These are phyloP conservation scores for Sebastes hopkinsi DNA, from an alignment of 2,797 vertebrate genomes.

Conservation along the genomic window DNA sequence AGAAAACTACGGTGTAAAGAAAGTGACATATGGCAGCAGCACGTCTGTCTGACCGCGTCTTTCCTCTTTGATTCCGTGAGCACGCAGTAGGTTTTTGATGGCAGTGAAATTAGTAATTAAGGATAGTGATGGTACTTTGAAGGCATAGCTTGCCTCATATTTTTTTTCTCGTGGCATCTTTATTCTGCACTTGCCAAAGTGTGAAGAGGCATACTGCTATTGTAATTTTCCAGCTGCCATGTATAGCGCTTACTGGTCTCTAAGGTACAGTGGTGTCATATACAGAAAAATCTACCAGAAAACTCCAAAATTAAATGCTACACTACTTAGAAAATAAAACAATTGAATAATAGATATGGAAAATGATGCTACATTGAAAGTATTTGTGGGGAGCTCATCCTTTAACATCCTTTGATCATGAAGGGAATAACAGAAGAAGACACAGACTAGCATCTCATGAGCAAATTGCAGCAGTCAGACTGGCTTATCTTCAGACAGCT, in stretches of 20 bases:
- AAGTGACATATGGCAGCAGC: constrained; percentile 14
- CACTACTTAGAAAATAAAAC: not conserved
- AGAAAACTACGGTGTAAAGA: constrained; percentile 7
- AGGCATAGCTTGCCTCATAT: constrained; percentile 14
- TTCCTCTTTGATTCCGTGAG: constrained; percentile 27
- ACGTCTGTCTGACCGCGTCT: not conserved
- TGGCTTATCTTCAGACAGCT: constrained; percentile 10
- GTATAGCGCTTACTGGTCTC: not conserved
- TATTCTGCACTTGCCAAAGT: constrained; percentile 48
- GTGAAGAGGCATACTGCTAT: constrained; percentile 13
- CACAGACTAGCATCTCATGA: constrained; percentile 4
- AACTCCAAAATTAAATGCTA: not conserved
- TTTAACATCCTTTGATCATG: constrained; percentile 18
- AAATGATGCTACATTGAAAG: not conserved
- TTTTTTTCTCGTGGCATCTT: constrained; percentile 36
- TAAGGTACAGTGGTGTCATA: not conserved
- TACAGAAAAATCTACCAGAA: not conserved
- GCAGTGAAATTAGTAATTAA: constrained; percentile 37
- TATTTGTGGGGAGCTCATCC: not conserved
- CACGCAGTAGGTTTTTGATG: constrained; percentile 18
- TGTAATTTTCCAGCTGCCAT: constrained; percentile 31
- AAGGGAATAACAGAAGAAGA: constrained; percentile 6
- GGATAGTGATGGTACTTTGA: constrained; percentile 23
- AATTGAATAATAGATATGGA: not conserved
- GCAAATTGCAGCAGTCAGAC: constrained; percentile 11